These are phyloP conservation scores for Caenorhabditis doughertyi DNA, from an alignment of 2,888 invertebrate genomes.

Conservation along the genomic window DNA sequence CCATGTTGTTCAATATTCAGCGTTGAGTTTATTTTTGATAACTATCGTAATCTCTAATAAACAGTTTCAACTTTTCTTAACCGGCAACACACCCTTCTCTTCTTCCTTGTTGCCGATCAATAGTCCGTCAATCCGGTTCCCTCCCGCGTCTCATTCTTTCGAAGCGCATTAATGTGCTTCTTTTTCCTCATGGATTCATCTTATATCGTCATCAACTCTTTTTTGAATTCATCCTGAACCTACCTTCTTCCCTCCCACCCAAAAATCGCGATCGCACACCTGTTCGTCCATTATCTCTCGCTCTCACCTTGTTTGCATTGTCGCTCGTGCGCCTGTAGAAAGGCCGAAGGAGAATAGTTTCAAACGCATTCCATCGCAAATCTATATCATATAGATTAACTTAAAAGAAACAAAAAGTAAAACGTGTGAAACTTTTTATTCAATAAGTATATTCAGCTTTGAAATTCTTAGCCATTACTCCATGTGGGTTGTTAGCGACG, in stretches of 20 bases:
- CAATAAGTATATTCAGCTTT: conserved; percentile 82
- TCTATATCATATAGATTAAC: conserved; percentile 54
- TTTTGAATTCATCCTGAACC: conserved; percentile 30
- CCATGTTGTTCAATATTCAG: not conserved
- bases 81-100: conserved; percentile 25
- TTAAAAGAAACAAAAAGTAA: conserved; percentile 2
- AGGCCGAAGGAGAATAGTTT: conserved; percentile 41
- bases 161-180: conserved; percentile 25
- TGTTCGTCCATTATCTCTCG: conserved; percentile 39
- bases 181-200: conserved; percentile 13
- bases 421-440: conserved; percentile 24
- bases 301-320: conserved; percentile 44
- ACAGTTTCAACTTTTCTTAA: not conserved
- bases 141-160: conserved; percentile 15
- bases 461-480: conserved; percentile 83
- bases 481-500: conserved; percentile 81
- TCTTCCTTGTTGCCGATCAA: conserved; percentile 48
- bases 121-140: conserved; percentile 59
- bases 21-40: no score
- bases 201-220: conserved; percentile 22
- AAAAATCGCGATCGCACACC: conserved; percentile 43
- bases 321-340: conserved; percentile 52
- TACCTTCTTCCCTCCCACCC: conserved; percentile 1
- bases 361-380: conserved; percentile 40
- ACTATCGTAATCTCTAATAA: not conserved